phyloP scores from a whole-genome alignment of 2,888 invertebrate species.

The Philereme vetulata region DNA sequence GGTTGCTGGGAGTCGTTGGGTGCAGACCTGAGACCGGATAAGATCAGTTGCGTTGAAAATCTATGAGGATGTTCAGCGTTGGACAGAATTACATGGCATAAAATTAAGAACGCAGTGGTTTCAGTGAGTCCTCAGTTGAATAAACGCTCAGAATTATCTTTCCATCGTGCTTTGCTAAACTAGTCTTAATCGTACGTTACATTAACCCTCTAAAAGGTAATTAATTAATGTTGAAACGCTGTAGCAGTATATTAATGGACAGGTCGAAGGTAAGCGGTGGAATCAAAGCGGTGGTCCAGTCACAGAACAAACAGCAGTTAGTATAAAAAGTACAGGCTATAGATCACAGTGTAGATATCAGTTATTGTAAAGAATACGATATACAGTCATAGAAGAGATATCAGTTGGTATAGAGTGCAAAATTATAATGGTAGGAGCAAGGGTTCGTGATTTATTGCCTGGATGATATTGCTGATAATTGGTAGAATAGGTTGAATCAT shows the following conservation, averaged over 20 bases:
- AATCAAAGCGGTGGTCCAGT: slow-evolving; percentile 62
- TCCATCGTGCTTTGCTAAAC: no score
- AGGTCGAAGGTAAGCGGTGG: slow-evolving; percentile 79
- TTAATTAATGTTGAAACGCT: slow-evolving; percentile 66
- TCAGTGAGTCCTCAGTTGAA: no score
- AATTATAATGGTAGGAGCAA: slow-evolving; percentile 10
- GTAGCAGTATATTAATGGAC: slow-evolving; percentile 62
- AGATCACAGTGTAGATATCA: slow-evolving; percentile 4
- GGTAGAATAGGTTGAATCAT: neutral
- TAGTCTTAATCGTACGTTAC: slow-evolving; percentile 46
- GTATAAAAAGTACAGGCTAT: neutral
- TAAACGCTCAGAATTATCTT: no score
- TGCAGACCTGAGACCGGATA: no score
- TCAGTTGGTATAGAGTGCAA: neutral
- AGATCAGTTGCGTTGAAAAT: no score
- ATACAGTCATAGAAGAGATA: slow-evolving; percentile 8
- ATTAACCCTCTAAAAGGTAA: slow-evolving; percentile 48
- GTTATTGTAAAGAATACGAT: neutral
- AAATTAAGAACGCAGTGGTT: no score
- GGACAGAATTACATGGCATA: no score
- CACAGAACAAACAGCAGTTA: slow-evolving; percentile 3
- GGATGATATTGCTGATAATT: slow-evolving; percentile 18
- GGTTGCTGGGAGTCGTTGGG: no score
- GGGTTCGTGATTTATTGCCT: slow-evolving; percentile 16
- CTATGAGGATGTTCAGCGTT: no score